Conservation (phyloP, 2,113 vertebrate genomes). For the Eulemur rufifrons region DNA sequence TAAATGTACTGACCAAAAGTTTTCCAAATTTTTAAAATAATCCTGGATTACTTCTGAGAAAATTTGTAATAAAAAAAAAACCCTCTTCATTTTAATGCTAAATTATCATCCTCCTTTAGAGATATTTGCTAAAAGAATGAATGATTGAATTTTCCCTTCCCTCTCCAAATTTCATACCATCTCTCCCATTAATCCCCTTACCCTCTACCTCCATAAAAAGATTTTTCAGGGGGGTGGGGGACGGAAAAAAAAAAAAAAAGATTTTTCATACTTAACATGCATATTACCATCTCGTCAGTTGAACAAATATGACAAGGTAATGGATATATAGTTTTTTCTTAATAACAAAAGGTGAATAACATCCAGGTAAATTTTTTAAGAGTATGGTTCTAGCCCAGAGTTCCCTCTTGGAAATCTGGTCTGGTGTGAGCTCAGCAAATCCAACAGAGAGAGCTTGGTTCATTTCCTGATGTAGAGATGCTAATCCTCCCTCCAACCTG, state of each 20-base stretch:
- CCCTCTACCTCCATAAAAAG: conserved; percentile 31
- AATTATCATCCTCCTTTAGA: conserved; percentile 32
- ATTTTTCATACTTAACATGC: conserved; percentile 1
- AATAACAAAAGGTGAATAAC: conserved; percentile 22
- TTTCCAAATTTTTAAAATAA: conserved; percentile 30
- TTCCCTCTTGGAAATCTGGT: conserved; percentile 13
- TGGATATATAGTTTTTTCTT: neutral
- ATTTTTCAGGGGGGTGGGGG: neutral
- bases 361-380: conserved; percentile 25
- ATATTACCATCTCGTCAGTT: neutral
- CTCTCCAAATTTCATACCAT: conserved; percentile 38
- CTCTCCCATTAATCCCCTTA: conserved; percentile 28
- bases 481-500: conserved; percentile 5
- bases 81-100: neutral
- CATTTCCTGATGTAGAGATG: conserved; percentile 31
- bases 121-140: conserved; percentile 22
- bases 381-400: neutral
- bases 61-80: neutral
- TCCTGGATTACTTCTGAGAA: conserved; percentile 26
- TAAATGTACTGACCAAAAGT: neutral
- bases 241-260: conserved; percentile 18
- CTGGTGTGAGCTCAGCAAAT: conserved; percentile 32
- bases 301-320: conserved; percentile 31
- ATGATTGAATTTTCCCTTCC: conserved; percentile 5
- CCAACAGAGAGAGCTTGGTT: neutral